A percentile compares a stretch with the other conserved stretches of the same genome.
Conservation (phyloP, 92 coral and sea anemone genomes). For the Palythoa grandiflora region DNA sequence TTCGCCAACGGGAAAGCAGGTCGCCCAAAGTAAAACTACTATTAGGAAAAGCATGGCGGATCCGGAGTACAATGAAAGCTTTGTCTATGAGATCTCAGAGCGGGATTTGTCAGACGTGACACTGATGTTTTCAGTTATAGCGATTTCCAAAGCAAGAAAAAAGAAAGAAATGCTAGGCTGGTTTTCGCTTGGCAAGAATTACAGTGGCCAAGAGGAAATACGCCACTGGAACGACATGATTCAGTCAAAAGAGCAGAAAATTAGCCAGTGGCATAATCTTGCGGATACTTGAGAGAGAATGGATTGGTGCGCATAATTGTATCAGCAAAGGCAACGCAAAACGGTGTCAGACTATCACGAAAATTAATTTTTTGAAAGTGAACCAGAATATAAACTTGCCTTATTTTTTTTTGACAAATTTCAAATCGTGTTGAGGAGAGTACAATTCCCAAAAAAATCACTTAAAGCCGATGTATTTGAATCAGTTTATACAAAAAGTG, state of each 20-base stretch:
- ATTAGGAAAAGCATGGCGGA: slow-evolving; percentile 99
- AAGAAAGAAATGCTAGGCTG: slow-evolving; percentile 96
- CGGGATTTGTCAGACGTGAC: slow-evolving; percentile 95
- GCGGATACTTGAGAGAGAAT: slow-evolving; percentile 68
- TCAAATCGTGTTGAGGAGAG: background rate
- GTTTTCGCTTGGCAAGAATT: slow-evolving; percentile 96
- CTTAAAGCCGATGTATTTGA: no score
- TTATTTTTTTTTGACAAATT: background rate
- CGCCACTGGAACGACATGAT: slow-evolving; percentile 99
- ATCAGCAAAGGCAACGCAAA: slow-evolving; percentile 18
- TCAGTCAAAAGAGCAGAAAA: slow-evolving; percentile 93
- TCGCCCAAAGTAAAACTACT: slow-evolving; percentile 99
- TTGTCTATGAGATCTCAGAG: slow-evolving; percentile 98
- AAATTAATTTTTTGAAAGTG: background rate
- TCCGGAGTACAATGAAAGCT: slow-evolving; percentile 99
- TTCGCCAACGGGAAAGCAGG: slow-evolving; percentile 95
- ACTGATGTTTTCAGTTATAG: slow-evolving; percentile 90
- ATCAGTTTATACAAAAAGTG: no score
- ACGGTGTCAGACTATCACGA: background rate
- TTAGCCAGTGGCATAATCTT: slow-evolving; percentile 93
- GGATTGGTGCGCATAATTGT: background rate
- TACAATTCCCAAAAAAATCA: no score
- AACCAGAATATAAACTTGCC: background rate
- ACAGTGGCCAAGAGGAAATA: slow-evolving; percentile 97
- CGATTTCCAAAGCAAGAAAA: slow-evolving; percentile 93